These are phyloP conservation scores for Macrophya annulata DNA, from an alignment of 2,888 invertebrate genomes.

Conservation along the genomic window DNA sequence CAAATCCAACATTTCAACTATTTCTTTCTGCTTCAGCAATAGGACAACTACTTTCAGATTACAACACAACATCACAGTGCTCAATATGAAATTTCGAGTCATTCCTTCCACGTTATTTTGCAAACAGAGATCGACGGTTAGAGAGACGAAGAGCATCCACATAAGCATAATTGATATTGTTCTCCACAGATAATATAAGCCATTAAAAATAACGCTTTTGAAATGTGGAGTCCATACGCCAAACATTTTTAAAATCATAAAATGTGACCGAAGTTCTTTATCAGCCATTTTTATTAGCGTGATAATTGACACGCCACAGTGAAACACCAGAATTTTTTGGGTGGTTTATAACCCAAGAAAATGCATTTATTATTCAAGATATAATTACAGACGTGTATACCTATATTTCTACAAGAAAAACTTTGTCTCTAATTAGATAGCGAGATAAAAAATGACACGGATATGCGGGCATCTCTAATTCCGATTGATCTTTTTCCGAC, in stretches of 20 bases:
- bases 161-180: background rate
- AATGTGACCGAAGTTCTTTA: background rate
- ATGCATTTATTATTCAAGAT: background rate
- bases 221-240: conserved; percentile 9
- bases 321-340: background rate
- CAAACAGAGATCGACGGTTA: background rate
- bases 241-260: background rate
- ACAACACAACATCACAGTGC: background rate
- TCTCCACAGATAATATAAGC: conserved; percentile 2
- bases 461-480: background rate
- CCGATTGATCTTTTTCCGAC: background rate
- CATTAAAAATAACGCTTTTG: background rate
- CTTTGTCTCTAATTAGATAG: conserved; percentile 2
- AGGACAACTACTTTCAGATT: conserved; percentile 8
- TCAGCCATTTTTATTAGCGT: background rate
- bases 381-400: background rate
- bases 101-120: conserved; percentile 2
- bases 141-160: background rate
- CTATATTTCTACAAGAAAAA: conserved; percentile 25
- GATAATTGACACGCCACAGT: background rate
- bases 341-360: background rate
- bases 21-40: background rate
- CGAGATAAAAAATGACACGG: background rate
- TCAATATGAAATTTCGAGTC: conserved; percentile 13
- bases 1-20: conserved; percentile 19